Evolutionary conservation across 2,113 vertebrate species (phyloP).

Genomic region (Leptodactylus fuscus): DNA sequence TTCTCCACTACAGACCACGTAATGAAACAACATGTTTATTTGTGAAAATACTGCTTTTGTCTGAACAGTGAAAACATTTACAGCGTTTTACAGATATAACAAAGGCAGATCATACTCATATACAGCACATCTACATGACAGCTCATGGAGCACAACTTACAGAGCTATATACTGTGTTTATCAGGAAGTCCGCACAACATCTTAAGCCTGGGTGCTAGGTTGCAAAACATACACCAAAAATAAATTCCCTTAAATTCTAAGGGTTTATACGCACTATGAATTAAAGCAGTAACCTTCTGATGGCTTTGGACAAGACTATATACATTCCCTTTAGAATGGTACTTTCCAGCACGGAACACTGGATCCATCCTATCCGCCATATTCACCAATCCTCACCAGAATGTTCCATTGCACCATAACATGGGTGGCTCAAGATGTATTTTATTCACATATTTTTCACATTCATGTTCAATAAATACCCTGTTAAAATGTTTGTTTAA

Average conservation of each 20-base stretch:
- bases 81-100: slow-evolving; percentile 52
- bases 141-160: slow-evolving; percentile 44
- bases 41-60: slow-evolving; percentile 59
- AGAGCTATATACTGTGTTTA: slow-evolving; percentile 26
- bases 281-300: slow-evolving; percentile 8
- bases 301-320: neutral
- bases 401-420: slow-evolving; percentile 6
- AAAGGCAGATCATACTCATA: slow-evolving; percentile 42
- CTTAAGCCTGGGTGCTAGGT: slow-evolving; percentile 5
- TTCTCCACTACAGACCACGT: neutral
- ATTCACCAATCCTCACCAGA: neutral
- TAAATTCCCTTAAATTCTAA: neutral
- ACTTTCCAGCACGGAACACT: slow-evolving; percentile 8
- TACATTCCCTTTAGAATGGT: neutral
- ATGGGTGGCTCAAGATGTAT: neutral
- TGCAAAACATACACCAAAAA: slow-evolving; percentile 32
- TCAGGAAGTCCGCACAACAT: slow-evolving; percentile 18
- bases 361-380: neutral
- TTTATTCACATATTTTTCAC: slow-evolving; percentile 47
- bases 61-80: slow-evolving; percentile 57
- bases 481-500: slow-evolving; percentile 51
- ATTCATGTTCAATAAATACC: slow-evolving; percentile 52
- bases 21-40: slow-evolving; percentile 64
- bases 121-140: slow-evolving; percentile 43
- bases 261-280: neutral